These are phyloP conservation scores for Amblyornis subalaris DNA, from an alignment of 2,113 vertebrate genomes.

Conservation along the genomic window DNA sequence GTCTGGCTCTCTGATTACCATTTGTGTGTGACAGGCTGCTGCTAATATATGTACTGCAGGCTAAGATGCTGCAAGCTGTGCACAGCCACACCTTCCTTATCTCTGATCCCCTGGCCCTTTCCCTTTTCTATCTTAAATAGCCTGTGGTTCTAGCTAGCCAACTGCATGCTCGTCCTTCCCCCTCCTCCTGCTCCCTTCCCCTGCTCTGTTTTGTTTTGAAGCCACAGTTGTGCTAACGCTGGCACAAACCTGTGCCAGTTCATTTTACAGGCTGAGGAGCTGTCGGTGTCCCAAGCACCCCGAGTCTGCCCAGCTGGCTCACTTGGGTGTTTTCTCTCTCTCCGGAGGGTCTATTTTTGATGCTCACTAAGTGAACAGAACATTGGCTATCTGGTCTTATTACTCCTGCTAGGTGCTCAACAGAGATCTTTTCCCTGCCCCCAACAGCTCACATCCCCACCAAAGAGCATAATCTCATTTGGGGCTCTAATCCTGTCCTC, in stretches of 20 bases:
- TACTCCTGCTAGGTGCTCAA: background rate
- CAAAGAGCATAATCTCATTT: background rate
- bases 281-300: slow-evolving; percentile 12
- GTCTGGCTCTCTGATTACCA: background rate
- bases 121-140: background rate
- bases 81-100: background rate
- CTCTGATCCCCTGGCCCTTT: background rate
- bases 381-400: background rate
- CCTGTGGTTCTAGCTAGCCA: background rate
- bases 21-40: background rate
- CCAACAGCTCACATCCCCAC: background rate
- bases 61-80: background rate
- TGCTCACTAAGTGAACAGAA: background rate
- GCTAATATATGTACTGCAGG: background rate
- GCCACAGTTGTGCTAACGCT: background rate
- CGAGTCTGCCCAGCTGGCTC: background rate
- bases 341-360: background rate
- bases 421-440: background rate
- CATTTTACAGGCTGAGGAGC: slow-evolving; percentile 16
- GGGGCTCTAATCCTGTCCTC: slow-evolving; percentile 1
- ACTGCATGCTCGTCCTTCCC: background rate
- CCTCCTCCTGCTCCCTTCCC: background rate
- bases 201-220: background rate
- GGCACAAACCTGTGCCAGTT: slow-evolving; percentile 19
- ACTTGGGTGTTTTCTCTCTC: background rate